Conservation (phyloP, 2,797 vertebrate genomes). For the Notolabrus celidotus region DNA sequence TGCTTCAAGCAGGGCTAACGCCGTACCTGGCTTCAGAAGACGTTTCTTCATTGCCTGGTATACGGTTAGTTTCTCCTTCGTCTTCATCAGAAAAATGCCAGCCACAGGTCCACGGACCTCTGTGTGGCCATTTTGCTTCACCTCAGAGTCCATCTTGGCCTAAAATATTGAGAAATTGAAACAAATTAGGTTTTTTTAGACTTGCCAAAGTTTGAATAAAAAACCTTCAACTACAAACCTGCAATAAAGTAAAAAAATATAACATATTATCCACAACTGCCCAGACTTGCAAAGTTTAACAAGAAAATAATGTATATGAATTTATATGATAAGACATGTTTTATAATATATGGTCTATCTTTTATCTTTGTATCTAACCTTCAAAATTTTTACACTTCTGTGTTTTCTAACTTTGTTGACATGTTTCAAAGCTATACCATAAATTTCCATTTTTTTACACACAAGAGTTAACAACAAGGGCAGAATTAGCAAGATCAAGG, state of each 20-base stretch:
- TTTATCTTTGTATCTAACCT: conserved; percentile 38
- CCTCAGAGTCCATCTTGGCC: conserved; percentile 62
- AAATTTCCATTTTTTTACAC: not conserved
- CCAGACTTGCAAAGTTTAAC: no score
- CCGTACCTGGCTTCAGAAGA: conserved; percentile 90
- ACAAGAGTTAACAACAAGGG: not conserved
- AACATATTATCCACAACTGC: no score
- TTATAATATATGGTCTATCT: no score
- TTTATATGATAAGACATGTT: not conserved
- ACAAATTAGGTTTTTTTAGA: no score
- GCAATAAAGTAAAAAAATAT: no score
- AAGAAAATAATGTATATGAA: no score
- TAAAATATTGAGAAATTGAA: conserved; percentile 32
- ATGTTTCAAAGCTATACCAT: not conserved
- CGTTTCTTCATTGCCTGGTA: conserved; percentile 95
- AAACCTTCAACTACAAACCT: no score
- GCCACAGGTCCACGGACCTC: conserved; percentile 87
- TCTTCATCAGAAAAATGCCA: conserved; percentile 89
- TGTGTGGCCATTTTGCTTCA: conserved; percentile 68
- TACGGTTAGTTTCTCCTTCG: conserved; percentile 90
- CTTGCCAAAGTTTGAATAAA: no score
- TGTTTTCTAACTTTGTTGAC: not conserved
- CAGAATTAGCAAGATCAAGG: no score
- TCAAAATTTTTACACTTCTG: not conserved
- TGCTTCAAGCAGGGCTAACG: conserved; percentile 92